phyloP scores from a whole-genome alignment of 35 echinoderm and acorn worm genomes.

The Lytechinus variegatus region DNA sequence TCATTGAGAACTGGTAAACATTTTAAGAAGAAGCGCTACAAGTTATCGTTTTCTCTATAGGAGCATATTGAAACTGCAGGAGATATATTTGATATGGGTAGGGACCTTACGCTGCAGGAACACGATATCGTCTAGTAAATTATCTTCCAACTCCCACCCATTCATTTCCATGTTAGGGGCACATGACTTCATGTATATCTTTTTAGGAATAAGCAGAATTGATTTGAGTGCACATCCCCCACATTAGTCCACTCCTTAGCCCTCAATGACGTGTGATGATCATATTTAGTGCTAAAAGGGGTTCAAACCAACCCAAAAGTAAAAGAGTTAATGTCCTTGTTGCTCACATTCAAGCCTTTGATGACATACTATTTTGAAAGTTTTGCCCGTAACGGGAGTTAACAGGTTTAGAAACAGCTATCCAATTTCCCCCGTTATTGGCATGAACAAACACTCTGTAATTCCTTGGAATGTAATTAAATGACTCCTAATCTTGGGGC shows the following conservation, averaged over 20 bases:
- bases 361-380: neutral
- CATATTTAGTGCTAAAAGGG: neutral
- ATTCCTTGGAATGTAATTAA: neutral
- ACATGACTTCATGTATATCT: neutral
- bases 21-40: neutral
- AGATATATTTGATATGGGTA: neutral
- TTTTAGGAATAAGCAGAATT: neutral
- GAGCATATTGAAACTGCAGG: neutral
- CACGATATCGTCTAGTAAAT: neutral
- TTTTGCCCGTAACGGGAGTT: neutral
- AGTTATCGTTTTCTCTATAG: neutral
- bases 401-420: neutral
- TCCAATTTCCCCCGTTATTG: neutral
- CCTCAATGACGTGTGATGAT: neutral
- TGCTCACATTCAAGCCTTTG: neutral
- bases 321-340: neutral
- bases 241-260: neutral
- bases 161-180: neutral
- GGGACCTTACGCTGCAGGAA: neutral
- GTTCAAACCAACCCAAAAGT: neutral
- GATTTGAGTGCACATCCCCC: neutral
- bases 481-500: neutral
- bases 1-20: neutral
- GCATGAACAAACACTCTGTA: neutral
- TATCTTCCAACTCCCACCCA: neutral